A percentile compares a stretch with the other conserved stretches of the same genome.
Conservation (phyloP, 2,888 invertebrate genomes). For the Phengaris arion region DNA sequence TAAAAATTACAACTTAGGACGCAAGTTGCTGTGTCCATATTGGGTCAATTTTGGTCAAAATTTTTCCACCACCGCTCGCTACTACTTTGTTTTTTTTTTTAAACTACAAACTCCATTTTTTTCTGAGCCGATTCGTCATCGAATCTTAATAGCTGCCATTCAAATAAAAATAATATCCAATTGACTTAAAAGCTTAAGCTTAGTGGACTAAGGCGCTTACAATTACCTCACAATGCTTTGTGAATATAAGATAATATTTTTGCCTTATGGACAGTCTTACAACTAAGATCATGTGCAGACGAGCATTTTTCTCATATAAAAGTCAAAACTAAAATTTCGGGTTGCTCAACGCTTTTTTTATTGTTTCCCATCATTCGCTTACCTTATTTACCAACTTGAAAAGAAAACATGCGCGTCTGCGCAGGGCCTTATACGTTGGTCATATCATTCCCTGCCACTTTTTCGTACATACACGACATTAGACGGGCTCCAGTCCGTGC, state of each 20-base stretch:
- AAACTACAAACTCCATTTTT: too few relatives aligned
- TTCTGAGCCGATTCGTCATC: background rate
- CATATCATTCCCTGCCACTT: background rate
- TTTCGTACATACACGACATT: background rate
- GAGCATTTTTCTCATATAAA: background rate
- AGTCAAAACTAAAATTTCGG: background rate
- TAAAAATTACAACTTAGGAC: background rate
- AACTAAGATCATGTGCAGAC: background rate
- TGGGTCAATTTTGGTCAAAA: background rate
- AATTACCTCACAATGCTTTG: background rate
- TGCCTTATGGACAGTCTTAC: constrained; percentile 6
- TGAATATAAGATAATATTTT: background rate
- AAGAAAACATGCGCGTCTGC: background rate
- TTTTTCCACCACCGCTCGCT: background rate
- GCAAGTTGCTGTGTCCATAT: background rate
- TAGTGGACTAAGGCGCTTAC: constrained; percentile 17
- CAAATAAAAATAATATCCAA: background rate
- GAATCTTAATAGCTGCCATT: background rate
- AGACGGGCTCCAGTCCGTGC: background rate
- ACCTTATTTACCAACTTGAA: too few relatives aligned
- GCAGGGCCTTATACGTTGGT: constrained; percentile 9
- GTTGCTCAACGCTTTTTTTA: background rate
- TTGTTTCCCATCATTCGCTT: background rate
- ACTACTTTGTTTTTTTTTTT: too few relatives aligned
- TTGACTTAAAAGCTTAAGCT: constrained; percentile 15